Evolutionary conservation across 2,797 vertebrate species (phyloP), one percentile per base, ranked within the genome.

Genomic region (Triplophysa yarkandensis): DNA sequence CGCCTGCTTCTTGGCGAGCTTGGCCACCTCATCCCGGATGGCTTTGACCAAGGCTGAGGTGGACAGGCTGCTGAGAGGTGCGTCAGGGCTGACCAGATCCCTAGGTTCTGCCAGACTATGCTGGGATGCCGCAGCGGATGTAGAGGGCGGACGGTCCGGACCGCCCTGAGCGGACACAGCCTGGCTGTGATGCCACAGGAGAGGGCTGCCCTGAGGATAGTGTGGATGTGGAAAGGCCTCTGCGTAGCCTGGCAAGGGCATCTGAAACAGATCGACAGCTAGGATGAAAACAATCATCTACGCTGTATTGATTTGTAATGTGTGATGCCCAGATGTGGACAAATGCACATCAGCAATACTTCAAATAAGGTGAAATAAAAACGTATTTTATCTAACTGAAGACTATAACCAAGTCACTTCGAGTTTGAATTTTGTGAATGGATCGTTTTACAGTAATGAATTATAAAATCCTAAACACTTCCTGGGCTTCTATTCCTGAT

Each of bases 21-120:
- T 99, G 82, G 97, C 96, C 83, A 99, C 97, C 80, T 98, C 97
- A 79, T 98, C 96, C 2, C 97, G 89, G 83, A 98, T 99, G 19
- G 97, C 96, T 90, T 97, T 96, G 84, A 99, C 96, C 0, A 99
- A 92, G 46, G 96, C 96, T 0, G 97, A 95, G 0, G 97, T 98
- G 84, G 97, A 98, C 84, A 99, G 95, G 88, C 94, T 97, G 91
- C 93, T 95, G 84, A 98, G 89, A 13, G 94, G 93, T 14, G 93
- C 60, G 0, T 93, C 92, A 0, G 92, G 92, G 74, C 95, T 94
- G 83, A 90, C 87, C 81, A 86, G 79, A 80, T 91, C 89, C 70
- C 84, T 78, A 0, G 90, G 90, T 73, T 95, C 94, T 0, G 94
- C 80, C 77, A 95, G 90, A 85, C 93, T 97, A 81, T 96, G 94